phyloP scores from a whole-genome alignment of 2,797 vertebrate species.

The Choloepus didactylus region DNA sequence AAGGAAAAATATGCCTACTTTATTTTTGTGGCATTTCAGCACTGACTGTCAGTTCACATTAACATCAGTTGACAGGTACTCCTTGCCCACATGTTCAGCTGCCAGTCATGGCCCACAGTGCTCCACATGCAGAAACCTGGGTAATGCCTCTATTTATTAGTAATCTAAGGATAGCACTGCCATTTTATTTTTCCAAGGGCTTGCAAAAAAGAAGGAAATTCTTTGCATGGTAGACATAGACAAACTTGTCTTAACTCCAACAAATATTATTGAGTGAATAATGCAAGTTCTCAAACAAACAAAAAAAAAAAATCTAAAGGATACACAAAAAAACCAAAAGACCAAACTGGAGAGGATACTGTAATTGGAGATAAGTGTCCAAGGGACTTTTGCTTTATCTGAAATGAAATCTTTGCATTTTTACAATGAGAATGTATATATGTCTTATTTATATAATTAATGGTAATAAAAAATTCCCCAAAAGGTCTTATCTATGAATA shows the following conservation, averaged over 20 bases:
- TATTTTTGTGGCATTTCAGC: not conserved
- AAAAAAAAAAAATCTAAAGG: not conserved
- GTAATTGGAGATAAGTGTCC: not conserved
- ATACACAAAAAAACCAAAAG: not conserved
- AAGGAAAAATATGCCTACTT: not conserved
- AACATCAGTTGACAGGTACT: not conserved
- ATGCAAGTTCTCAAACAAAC: not conserved
- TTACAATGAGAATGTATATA: conserved; percentile 12
- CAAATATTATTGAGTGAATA: conserved; percentile 5
- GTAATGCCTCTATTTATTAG: not conserved
- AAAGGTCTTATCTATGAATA: not conserved
- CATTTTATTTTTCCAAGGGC: conserved; percentile 6
- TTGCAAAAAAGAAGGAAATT: not conserved
- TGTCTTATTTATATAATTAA: conserved; percentile 24
- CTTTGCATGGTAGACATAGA: conserved; percentile 1
- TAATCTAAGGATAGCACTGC: not conserved
- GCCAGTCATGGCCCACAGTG: not conserved
- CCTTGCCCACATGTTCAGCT: not conserved
- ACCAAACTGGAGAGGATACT: not conserved
- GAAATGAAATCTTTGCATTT: conserved; percentile 31
- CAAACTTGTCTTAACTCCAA: conserved; percentile 2
- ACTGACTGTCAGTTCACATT: not conserved
- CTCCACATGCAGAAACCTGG: not conserved
- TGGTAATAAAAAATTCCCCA: not conserved
- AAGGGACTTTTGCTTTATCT: not conserved